Evolutionary conservation across 2,797 vertebrate species (phyloP).

Genomic region (Sebastes wilsoni): DNA sequence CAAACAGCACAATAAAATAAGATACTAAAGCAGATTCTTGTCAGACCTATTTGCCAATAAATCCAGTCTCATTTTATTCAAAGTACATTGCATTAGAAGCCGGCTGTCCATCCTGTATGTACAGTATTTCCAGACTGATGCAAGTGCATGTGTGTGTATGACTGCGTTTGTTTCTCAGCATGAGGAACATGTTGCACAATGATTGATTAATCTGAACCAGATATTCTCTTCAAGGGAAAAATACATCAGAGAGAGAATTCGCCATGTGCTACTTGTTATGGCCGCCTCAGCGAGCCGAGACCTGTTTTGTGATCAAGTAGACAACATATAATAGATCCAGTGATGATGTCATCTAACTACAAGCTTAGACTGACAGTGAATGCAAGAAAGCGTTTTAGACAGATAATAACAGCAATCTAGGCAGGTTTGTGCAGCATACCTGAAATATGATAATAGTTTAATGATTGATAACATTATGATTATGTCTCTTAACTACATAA

Average conservation of each 20-base stretch:
- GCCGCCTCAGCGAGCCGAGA: conserved; percentile 38
- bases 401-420: conserved; percentile 1
- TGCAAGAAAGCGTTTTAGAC: background rate
- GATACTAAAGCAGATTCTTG: conserved; percentile 9
- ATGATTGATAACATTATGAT: background rate
- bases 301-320: conserved; percentile 54
- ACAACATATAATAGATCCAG: conserved; percentile 22
- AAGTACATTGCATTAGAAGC: background rate
- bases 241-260: conserved; percentile 20
- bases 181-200: conserved; percentile 46
- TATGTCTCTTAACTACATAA: background rate
- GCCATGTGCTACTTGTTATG: conserved; percentile 51
- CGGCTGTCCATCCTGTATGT: conserved; percentile 9
- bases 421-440: background rate
- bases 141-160: background rate
- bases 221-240: conserved; percentile 45
- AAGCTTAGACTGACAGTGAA: conserved; percentile 8
- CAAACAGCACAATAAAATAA: conserved; percentile 23
- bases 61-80: conserved; percentile 8
- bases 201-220: conserved; percentile 59
- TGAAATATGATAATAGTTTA: background rate
- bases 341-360: conserved; percentile 49
- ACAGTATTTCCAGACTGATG: conserved; percentile 11
- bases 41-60: conserved; percentile 18
- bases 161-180: conserved; percentile 22